Base-by-base conservation (phyloP, 2,113 vertebrate species). In the Sphaerodactylus townsendi region DNA sequence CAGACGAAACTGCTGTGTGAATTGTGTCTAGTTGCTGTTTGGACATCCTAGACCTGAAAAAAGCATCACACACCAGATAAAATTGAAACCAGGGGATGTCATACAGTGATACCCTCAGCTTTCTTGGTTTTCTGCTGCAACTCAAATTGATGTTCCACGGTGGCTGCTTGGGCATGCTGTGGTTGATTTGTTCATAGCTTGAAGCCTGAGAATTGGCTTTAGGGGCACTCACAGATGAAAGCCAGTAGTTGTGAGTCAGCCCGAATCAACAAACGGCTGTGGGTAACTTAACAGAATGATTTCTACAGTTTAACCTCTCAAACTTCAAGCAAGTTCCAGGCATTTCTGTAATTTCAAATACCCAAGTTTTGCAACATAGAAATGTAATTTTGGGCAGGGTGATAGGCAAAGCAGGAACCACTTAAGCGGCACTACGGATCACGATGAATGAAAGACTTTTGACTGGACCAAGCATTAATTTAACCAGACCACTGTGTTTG, bases 241-340 rank as follows among this genome's bases (percentile, higher is more conserved):
- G 15, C 0, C 1, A 21, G 2, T 50, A 83, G 44, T 28, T 87
- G 35, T 91, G 83, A 93, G 82, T 95, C 90, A 93, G 41, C 76
- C 70, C 91, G 90, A 92, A 83, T 91, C 69, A 92, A 75, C 86
- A 86, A 77, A 56, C 90, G 85, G 85, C 59, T 78, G 87, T 10
- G 80, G 77, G 88, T 88, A 92, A 87, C 92, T 87, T 94, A 92
- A 79, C 59, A 33, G 85, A 87, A 88, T 72, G 25, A 84, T 88
- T 85, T 92, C 71, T 83, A 83, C 66, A 30, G 9, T 82, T 68
- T 78, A 91, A 68, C 33, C 86, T 66, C 28, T 35, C 56, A 91
- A 80, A 85, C 88, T 15, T 86, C 66, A n/a, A 83, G 44, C 86
- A 74, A 93, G 83, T 19, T 70, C 0, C 89, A 89, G 84, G 78